These are phyloP conservation scores for Pentamera pediparva DNA, from an alignment of 53 echinoderm and acorn worm genomes.

Conservation along the genomic window DNA sequence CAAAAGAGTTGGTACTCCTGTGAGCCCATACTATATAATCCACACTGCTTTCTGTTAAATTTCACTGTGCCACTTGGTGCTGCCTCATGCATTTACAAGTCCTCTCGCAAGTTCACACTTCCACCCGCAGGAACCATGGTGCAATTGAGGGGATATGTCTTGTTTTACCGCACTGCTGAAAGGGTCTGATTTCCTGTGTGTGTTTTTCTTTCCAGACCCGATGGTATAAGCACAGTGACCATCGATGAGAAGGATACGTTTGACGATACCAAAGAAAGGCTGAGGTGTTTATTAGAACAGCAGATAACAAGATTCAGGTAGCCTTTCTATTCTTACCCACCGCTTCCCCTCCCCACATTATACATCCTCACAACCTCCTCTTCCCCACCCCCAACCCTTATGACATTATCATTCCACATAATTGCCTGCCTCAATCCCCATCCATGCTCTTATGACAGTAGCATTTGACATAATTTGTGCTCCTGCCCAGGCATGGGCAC, in stretches of 20 bases:
- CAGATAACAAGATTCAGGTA: conserved; percentile 99
- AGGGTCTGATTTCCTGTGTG: not conserved
- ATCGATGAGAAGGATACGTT: conserved; percentile 94
- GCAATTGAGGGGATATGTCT: not conserved
- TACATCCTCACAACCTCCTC: not conserved
- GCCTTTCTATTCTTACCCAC: not conserved
- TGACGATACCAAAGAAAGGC: conserved; percentile 93
- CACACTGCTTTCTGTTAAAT: not conserved
- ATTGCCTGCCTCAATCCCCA: not conserved
- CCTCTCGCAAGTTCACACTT: too few relatives aligned
- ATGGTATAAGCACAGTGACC: conserved; percentile 97
- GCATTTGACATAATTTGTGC: too few relatives aligned
- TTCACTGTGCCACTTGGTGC: not conserved
- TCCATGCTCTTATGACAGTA: not conserved
- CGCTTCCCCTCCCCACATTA: not conserved
- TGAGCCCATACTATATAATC: not conserved
- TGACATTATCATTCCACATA: not conserved
- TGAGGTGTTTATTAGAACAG: conserved; percentile 83
- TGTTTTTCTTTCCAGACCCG: conserved; percentile 52
- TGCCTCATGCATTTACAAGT: not conserved
- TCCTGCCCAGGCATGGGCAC: too few relatives aligned
- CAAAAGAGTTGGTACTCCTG: too few relatives aligned
- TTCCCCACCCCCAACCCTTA: not conserved
- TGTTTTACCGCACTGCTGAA: too few relatives aligned
- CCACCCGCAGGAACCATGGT: not conserved